These are phyloP conservation scores for Meles meles DNA, from an alignment of 2,113 vertebrate species.

Conservation along the genomic window DNA sequence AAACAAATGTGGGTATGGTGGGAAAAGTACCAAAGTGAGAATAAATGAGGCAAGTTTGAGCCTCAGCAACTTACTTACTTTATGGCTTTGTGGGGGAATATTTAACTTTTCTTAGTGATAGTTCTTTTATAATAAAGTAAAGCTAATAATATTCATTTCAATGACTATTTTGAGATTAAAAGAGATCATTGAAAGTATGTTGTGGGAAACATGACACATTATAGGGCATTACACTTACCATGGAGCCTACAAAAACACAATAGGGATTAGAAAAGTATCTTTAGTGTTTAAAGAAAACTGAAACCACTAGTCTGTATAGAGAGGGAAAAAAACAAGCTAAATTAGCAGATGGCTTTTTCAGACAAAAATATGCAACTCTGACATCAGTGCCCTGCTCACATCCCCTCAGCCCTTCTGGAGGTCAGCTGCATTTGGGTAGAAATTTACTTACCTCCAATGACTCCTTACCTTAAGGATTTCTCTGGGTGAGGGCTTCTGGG, in stretches of 20 bases:
- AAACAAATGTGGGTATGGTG: background rate
- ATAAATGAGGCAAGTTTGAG: background rate
- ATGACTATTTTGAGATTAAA: background rate
- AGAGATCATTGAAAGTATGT: background rate
- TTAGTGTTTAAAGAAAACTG: background rate
- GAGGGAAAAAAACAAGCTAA: background rate
- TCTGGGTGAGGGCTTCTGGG: fast-evolving
- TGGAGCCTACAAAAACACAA: background rate
- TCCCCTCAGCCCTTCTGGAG: background rate
- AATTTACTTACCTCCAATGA: background rate
- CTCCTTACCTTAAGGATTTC: background rate
- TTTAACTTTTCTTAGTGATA: background rate
- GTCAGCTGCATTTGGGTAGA: background rate
- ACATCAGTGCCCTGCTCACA: background rate
- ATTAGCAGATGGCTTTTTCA: background rate
- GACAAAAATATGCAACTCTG: background rate
- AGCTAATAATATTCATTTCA: background rate
- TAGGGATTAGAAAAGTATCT: background rate
- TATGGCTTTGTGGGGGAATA: background rate
- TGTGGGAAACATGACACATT: background rate
- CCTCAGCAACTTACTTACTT: background rate
- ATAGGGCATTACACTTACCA: background rate
- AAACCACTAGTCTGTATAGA: background rate
- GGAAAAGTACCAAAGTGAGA: background rate
- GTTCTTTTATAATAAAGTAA: background rate